Base-by-base conservation (phyloP, 2,113 vertebrate genomes). In the Sakesphorus luctuosus region DNA sequence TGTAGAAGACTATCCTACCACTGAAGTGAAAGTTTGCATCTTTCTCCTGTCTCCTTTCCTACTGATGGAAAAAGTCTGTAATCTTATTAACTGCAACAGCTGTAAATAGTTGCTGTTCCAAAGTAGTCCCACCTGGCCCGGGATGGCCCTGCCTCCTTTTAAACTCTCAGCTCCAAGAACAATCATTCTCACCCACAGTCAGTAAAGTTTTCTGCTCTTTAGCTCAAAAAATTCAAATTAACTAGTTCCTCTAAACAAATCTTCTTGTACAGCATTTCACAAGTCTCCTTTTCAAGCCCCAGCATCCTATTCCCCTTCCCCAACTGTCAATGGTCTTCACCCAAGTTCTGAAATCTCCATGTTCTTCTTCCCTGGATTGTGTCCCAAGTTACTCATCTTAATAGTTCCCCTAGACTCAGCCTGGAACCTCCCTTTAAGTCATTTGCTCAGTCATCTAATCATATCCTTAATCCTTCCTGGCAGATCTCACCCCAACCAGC, bases 41-140 rank as follows among this genome's bases (percentile, higher is more conserved):
- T 83, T 94, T 56, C 63, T 75, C 62, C 62, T 81, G 38, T 95
- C 85, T 84, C 77, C 73, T 93, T 93, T 95, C 79, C 80, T 94
- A 66, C 63, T 36, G 66, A 94, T 82, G 84, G 93, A 91, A 97
- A 87, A 90, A 84, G 65, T 91, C 84, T 61, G 19, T 95, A 95
- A 96, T 95, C 94, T 93, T 94, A 96, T 89, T 96, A 95, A 97
- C 89, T 82, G 93, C 69, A 94, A 94, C 95, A 96, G 89, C 94
- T 96, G 94, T 95, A 95, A 94, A 97, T 89, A 97, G 94, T 92
- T 89, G 66, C 84, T 93, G 77, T 58, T 93, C 94, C 94, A 89
- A 96, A 94, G 90, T 90, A 93, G 49, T 72, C 71, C 71, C 91
- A 84, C 2, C 2, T 58, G 66, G 73, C 84, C 87, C 18, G 15